Conservation (phyloP, 2,797 vertebrate species). For the Intellagama lesueurii region DNA sequence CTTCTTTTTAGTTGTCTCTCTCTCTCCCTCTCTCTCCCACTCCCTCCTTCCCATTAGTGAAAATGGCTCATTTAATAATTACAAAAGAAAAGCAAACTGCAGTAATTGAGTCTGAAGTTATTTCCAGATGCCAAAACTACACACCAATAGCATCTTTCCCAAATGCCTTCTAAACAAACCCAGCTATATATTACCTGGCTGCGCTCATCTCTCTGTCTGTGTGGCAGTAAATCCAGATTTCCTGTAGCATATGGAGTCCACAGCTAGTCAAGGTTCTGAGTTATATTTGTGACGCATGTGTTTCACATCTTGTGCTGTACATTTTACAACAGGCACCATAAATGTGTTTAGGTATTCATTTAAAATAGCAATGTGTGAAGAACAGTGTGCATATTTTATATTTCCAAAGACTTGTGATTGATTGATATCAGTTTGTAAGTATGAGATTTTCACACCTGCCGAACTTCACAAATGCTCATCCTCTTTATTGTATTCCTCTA, state of each 20-base stretch:
- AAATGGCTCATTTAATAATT: background rate
- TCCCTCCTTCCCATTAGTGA: background rate
- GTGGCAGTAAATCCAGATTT: background rate
- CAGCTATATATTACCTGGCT: background rate
- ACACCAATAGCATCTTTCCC: background rate
- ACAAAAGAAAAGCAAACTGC: background rate
- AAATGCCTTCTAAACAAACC: background rate
- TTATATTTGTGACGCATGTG: background rate
- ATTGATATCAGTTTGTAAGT: no score
- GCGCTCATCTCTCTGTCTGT: no score
- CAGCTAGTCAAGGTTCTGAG: background rate
- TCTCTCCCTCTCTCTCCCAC: rapidly evolving
- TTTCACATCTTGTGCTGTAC: background rate
- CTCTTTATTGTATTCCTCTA: background rate
- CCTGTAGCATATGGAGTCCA: background rate
- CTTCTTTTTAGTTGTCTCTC: background rate
- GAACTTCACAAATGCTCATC: background rate
- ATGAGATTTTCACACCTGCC: background rate
- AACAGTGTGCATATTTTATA: background rate
- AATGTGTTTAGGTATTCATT: background rate
- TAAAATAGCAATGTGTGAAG: background rate
- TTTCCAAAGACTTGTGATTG: no score
- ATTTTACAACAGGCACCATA: background rate
- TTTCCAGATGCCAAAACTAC: background rate
- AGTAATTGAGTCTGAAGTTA: background rate